A percentile compares a stretch with the other conserved stretches of the same genome.
phyloP scores from a whole-genome alignment of 2,888 invertebrate species.

The Netelia melanura region DNA sequence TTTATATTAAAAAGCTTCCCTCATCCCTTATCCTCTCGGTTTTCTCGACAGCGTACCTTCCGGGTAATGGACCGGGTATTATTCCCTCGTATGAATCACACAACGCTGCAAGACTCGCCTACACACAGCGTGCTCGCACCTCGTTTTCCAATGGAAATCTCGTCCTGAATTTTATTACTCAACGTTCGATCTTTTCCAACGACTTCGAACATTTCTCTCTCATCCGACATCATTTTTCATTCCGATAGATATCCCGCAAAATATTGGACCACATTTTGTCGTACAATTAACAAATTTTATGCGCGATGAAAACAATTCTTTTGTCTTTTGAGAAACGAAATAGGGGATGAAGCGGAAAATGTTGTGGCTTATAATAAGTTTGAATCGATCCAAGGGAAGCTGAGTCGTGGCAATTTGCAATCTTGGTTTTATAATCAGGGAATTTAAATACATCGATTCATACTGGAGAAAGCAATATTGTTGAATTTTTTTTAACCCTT shows the following conservation, averaged over 20 bases:
- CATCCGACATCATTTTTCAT: too few relatives aligned
- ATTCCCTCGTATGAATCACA: slow-evolving; percentile 56
- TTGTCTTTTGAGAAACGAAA: slow-evolving; percentile 5
- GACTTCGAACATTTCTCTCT: too few relatives aligned
- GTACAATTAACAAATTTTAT: slow-evolving; percentile 3
- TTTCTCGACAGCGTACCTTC: slow-evolving; percentile 33
- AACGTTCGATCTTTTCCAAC: too few relatives aligned
- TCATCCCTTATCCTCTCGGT: background rate
- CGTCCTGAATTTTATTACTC: background rate
- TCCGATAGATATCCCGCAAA: too few relatives aligned
- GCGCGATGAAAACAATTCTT: background rate
- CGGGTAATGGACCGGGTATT: slow-evolving; percentile 47
- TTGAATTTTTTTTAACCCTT: too few relatives aligned
- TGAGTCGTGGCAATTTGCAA: too few relatives aligned
- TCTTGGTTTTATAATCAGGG: too few relatives aligned
- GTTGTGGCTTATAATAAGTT: too few relatives aligned
- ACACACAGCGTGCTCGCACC: background rate
- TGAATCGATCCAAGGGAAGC: too few relatives aligned
- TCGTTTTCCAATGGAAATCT: background rate
- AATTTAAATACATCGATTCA: too few relatives aligned
- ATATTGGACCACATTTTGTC: too few relatives aligned
- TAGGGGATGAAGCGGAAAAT: background rate
- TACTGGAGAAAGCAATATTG: too few relatives aligned
- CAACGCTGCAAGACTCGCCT: background rate
- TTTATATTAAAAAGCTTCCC: slow-evolving; percentile 53